Evolutionary conservation across 2,113 vertebrate genomes (phyloP).

Genomic region (Nycticorax nycticorax): DNA sequence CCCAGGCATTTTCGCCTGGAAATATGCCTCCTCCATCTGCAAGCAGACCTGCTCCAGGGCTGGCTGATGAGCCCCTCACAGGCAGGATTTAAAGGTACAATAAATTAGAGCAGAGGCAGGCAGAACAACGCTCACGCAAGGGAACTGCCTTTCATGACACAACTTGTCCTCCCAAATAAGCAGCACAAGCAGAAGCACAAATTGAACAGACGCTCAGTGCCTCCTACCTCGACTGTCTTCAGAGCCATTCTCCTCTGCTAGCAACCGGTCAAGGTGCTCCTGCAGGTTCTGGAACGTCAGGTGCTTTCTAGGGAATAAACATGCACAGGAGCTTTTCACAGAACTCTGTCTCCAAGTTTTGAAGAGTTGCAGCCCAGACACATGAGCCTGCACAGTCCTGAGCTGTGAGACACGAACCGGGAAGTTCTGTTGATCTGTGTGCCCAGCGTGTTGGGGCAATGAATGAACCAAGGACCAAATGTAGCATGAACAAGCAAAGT

Average conservation of each 20-base stretch:
- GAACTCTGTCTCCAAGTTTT: background rate
- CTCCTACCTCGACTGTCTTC: slow-evolving; percentile 82
- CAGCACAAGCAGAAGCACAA: background rate
- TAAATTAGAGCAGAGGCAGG: background rate
- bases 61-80: background rate
- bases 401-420: background rate
- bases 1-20: background rate
- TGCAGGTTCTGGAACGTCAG: slow-evolving; percentile 92
- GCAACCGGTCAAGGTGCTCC: slow-evolving; percentile 85
- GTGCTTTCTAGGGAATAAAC: slow-evolving; percentile 79
- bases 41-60: background rate
- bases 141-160: background rate
- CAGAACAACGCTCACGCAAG: background rate
- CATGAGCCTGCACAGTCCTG: accelerated
- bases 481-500: background rate
- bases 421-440: background rate
- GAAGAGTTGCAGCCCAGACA: background rate
- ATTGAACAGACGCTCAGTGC: background rate
- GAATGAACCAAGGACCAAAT: background rate
- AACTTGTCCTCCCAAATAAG: background rate
- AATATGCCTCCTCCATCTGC: background rate
- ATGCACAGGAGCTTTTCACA: background rate
- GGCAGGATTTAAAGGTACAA: background rate
- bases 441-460: background rate
- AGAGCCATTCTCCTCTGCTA: slow-evolving; percentile 78